These are phyloP conservation scores for Pachyuromys duprasi DNA, from an alignment of 2,797 vertebrate genomes.

Conservation along the genomic window DNA sequence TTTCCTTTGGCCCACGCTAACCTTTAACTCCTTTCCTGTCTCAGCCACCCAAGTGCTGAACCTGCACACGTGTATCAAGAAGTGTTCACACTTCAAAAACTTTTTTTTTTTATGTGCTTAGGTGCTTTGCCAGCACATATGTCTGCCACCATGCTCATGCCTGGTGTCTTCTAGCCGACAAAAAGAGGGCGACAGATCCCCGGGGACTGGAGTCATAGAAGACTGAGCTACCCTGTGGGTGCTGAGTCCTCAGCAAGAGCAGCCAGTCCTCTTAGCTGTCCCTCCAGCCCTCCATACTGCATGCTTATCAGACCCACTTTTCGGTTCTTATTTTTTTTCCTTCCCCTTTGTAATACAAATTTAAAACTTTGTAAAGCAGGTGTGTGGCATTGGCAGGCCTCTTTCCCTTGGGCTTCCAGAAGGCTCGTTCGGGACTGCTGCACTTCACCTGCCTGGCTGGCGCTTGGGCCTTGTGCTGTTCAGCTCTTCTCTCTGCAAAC, in stretches of 20 bases:
- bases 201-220: background rate
- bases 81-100: background rate
- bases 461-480: background rate
- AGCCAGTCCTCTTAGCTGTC: background rate
- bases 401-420: background rate
- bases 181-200: background rate
- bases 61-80: background rate
- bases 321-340: background rate
- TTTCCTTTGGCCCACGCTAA: background rate
- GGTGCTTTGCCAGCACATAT: background rate
- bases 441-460: constrained; percentile 62
- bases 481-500: constrained; percentile 75
- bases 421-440: background rate
- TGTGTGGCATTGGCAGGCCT: background rate
- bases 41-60: background rate
- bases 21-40: background rate
- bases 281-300: background rate
- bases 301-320: background rate
- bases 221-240: background rate
- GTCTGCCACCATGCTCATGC: background rate
- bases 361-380: background rate
- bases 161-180: no score
- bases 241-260: background rate
- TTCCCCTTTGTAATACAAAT: background rate
- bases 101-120: background rate